Evolutionary conservation across 1,140 invertebrate species (phyloP).

Genomic region (Globodera ellingtonae): DNA sequence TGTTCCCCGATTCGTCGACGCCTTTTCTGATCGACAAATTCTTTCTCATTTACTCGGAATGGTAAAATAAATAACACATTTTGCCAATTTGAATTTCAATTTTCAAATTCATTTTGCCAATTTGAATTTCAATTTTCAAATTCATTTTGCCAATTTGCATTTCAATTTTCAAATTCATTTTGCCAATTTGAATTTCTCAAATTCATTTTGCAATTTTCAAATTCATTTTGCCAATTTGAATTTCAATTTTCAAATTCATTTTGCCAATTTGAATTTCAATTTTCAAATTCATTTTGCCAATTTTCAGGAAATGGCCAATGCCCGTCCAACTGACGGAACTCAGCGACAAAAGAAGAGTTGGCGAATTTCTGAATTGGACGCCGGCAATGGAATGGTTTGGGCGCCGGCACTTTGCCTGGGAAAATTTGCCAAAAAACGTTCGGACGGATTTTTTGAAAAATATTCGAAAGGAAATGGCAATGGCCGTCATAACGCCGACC

Average conservation of each 20-base stretch:
- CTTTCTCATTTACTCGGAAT: constrained; percentile 19
- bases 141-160: too few relatives aligned
- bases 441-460: neutral
- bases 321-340: neutral
- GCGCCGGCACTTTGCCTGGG: neutral
- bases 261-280: neutral
- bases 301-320: neutral
- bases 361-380: neutral
- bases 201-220: too few relatives aligned
- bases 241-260: too few relatives aligned
- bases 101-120: too few relatives aligned
- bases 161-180: too few relatives aligned
- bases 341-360: neutral
- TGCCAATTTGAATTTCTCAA: too few relatives aligned
- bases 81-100: neutral
- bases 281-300: neutral
- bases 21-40: constrained; percentile 16
- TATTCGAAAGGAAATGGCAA: neutral
- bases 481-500: constrained; percentile 10
- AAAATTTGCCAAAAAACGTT: neutral
- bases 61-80: neutral
- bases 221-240: too few relatives aligned
- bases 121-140: too few relatives aligned
- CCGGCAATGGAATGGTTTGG: neutral
- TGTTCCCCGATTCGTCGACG: constrained; percentile 6